A percentile compares a stretch with the other conserved stretches of the same genome.
Conservation (phyloP, 2,888 invertebrate species). For the Oscheius onirici region DNA sequence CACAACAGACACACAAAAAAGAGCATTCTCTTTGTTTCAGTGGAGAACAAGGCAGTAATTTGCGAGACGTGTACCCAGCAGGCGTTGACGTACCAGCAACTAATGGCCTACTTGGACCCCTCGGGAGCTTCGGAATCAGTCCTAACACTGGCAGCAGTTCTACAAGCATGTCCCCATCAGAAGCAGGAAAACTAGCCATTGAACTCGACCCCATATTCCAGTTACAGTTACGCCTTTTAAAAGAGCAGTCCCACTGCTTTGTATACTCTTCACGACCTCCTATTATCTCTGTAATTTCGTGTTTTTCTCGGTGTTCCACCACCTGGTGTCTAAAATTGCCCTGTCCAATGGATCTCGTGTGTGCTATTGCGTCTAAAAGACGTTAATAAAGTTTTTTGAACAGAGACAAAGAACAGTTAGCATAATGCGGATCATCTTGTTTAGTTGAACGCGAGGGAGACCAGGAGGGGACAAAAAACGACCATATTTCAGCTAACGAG, state of each 20-base stretch:
- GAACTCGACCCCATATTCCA: too few relatives aligned
- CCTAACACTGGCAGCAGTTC: slow-evolving; percentile 48
- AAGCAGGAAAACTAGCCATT: slow-evolving; percentile 9
- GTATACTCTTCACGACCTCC: too few relatives aligned
- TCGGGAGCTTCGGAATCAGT: slow-evolving; percentile 43
- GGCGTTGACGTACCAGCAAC: slow-evolving; percentile 54
- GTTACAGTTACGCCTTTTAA: too few relatives aligned
- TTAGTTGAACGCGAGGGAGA: neutral
- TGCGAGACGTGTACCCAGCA: slow-evolving; percentile 57
- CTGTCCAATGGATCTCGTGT: slow-evolving; percentile 1
- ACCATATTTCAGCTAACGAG: slow-evolving; percentile 25
- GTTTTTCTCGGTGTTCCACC: slow-evolving; percentile 17
- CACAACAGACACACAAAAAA: neutral
- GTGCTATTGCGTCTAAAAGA: slow-evolving; percentile 19
- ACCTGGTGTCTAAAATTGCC: slow-evolving; percentile 30
- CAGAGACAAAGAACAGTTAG: slow-evolving; percentile 17
- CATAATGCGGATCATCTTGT: slow-evolving; percentile 1
- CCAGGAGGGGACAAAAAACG: slow-evolving; percentile 12
- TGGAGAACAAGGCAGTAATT: slow-evolving; percentile 28
- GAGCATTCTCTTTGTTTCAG: neutral
- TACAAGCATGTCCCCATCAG: slow-evolving; percentile 48
- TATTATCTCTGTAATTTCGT: too few relatives aligned
- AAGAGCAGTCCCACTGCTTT: too few relatives aligned
- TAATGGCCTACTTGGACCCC: slow-evolving; percentile 51
- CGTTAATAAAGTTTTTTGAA: slow-evolving; percentile 19